phyloP scores from a whole-genome alignment of 2,113 vertebrate species.

The Empidonax alnorum region DNA sequence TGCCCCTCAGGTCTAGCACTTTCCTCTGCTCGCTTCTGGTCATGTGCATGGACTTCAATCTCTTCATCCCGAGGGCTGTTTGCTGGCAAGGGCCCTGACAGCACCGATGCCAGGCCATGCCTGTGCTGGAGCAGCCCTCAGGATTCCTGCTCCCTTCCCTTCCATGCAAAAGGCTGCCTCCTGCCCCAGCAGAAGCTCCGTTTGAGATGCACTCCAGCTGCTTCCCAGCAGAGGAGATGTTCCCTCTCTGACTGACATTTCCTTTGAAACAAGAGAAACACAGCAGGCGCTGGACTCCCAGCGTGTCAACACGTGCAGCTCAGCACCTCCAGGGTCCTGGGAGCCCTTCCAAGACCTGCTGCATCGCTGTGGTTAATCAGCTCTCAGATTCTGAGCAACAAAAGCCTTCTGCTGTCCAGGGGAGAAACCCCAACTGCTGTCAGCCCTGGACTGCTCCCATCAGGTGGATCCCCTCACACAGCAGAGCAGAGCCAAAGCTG shows the following conservation, averaged over 20 bases:
- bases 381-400: conserved; percentile 73
- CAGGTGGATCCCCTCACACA: background rate
- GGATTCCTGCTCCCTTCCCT: background rate
- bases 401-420: background rate
- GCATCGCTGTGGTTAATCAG: conserved; percentile 71
- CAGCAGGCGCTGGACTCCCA: background rate
- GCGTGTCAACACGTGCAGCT: conserved; percentile 43
- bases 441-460: background rate
- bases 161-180: background rate
- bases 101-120: background rate
- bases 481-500: background rate
- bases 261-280: conserved; percentile 41
- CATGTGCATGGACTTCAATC: background rate
- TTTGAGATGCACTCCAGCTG: background rate
- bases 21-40: background rate
- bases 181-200: background rate
- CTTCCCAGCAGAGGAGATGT: background rate
- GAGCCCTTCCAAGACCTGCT: conserved; percentile 53
- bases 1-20: background rate
- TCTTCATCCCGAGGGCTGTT: background rate
- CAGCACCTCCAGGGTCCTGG: conserved; percentile 71
- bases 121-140: background rate
- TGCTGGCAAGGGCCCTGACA: background rate
- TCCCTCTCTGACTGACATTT: background rate
- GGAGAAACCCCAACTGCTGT: background rate